Percentiles rank a stretch among this genome's conserved stretches.
These are phyloP conservation scores for Platyrinchus mystaceus DNA, from an alignment of 2,797 vertebrate species.

Conservation along the genomic window DNA sequence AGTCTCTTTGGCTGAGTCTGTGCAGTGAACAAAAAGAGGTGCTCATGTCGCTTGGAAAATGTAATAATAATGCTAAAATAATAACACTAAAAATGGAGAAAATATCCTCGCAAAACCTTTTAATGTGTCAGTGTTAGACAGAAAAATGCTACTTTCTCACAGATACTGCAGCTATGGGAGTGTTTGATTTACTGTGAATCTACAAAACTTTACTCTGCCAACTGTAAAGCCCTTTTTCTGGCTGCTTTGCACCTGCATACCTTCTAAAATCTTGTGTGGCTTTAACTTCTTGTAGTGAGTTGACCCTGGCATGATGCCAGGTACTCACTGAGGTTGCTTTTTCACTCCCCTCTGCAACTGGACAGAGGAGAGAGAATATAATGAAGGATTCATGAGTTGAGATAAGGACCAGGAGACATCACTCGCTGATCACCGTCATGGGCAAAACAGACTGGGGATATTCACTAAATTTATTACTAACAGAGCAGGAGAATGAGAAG, in stretches of 20 bases:
- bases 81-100: background rate
- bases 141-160: background rate
- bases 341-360: background rate
- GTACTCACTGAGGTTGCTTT: background rate
- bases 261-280: background rate
- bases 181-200: background rate
- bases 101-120: background rate
- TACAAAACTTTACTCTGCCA: background rate
- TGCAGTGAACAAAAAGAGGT: background rate
- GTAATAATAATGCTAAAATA: background rate
- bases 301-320: background rate
- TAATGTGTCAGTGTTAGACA: background rate
- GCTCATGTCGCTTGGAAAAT: background rate
- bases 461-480: background rate
- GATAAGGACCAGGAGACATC: background rate
- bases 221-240: background rate
- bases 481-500: background rate
- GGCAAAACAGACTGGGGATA: background rate
- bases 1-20: background rate
- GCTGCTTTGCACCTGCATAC: background rate
- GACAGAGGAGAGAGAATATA: background rate
- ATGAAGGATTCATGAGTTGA: background rate
- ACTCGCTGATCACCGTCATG: background rate
- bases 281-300: background rate
- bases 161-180: background rate